A percentile compares a stretch with the other conserved stretches of the same genome.
phyloP scores from a whole-genome alignment of 2,888 invertebrate genomes.

The Hydropsyche betteni region DNA sequence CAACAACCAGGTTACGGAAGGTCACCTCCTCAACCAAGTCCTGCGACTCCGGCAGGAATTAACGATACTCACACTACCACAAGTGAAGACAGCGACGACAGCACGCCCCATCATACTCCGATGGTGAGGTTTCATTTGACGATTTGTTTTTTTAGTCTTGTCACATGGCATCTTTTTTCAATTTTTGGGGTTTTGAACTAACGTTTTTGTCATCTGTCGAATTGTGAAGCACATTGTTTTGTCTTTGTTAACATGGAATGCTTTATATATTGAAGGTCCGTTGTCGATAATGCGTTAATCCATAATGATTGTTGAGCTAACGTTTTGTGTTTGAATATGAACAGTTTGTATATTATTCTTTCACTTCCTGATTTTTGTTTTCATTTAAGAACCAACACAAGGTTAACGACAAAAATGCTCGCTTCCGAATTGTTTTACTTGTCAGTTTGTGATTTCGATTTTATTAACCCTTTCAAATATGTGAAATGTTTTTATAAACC shows the following conservation, averaged over 20 bases:
- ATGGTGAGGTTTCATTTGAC: constrained; percentile 54
- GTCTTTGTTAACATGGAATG: constrained; percentile 4
- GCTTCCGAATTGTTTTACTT: neutral
- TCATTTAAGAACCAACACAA: constrained; percentile 50
- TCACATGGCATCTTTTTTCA: neutral
- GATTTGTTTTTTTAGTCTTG: neutral
- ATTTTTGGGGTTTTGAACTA: constrained; percentile 24
- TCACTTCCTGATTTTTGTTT: constrained; percentile 38
- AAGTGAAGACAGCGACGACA: constrained; percentile 89
- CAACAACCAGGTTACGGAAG: constrained; percentile 62
- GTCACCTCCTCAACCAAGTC: constrained; percentile 72
- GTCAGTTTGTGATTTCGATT: neutral
- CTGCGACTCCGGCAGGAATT: constrained; percentile 65
- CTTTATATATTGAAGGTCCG: neutral
- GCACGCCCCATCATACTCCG: constrained; percentile 73
- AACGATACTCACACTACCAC: constrained; percentile 74
- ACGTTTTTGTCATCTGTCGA: constrained; percentile 13
- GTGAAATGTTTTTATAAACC: neutral
- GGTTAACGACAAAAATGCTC: constrained; percentile 24
- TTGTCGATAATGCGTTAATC: constrained; percentile 19
- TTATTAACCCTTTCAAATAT: constrained; percentile 12
- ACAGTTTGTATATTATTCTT: neutral
- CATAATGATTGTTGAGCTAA: constrained; percentile 8
- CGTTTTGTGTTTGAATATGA: no score
- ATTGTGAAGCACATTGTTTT: constrained; percentile 23